Conservation (phyloP, 2,113 vertebrate species). For the Lepisosteus oculatus region DNA sequence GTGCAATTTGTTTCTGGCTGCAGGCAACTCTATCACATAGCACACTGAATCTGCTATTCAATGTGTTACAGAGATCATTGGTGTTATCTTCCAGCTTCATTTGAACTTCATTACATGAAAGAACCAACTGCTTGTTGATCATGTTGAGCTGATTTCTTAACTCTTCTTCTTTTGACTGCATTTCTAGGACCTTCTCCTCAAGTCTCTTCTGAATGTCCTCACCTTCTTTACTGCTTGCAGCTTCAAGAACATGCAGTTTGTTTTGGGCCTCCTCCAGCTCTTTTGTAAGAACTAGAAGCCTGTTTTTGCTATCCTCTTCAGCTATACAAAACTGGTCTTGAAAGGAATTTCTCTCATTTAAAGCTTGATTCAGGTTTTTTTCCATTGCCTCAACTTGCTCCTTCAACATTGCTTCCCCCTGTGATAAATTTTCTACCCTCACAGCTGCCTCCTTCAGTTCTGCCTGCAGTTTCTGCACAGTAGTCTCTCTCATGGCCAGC, state of each 20-base stretch:
- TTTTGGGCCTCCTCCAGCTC: constrained; percentile 61
- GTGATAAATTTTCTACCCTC: constrained; percentile 60
- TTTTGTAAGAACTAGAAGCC: constrained; percentile 55
- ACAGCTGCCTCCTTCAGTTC: constrained; percentile 69
- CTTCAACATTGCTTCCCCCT: constrained; percentile 66
- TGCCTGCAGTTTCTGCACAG: constrained; percentile 73
- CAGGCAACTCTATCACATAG: constrained; percentile 61
- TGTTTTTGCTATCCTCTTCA: constrained; percentile 64
- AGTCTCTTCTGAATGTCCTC: constrained; percentile 67
- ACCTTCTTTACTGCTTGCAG: constrained; percentile 58
- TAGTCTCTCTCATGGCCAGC: constrained; percentile 59
- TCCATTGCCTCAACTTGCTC: constrained; percentile 70
- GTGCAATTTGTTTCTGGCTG: constrained; percentile 58
- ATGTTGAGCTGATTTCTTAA: constrained; percentile 56
- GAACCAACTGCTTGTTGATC: constrained; percentile 59
- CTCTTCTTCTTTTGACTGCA: constrained; percentile 63
- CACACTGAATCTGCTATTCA: constrained; percentile 53
- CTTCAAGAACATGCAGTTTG: constrained; percentile 62
- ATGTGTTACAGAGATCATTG: constrained; percentile 65
- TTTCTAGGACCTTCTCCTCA: constrained; percentile 56
- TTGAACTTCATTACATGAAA: constrained; percentile 60
- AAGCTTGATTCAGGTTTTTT: constrained; percentile 65
- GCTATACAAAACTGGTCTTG: constrained; percentile 65
- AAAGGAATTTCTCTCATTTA: constrained; percentile 68
- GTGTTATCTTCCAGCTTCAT: constrained; percentile 61